phyloP scores from a whole-genome alignment of 2,888 invertebrate genomes.

The Synanthedon formicaeformis region DNA sequence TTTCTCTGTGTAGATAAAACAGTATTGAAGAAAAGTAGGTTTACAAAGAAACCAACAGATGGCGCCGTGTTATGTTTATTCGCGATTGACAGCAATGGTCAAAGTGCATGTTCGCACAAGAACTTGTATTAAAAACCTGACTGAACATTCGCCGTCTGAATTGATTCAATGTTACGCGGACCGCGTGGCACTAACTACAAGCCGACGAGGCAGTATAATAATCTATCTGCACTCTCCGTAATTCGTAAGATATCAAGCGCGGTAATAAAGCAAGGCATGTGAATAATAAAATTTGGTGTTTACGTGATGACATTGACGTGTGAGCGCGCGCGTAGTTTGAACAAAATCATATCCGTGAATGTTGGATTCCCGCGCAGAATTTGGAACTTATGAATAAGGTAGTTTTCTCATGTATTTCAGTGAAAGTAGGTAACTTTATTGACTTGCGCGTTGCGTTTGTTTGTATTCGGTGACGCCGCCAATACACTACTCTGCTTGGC shows the following conservation, averaged over 20 bases:
- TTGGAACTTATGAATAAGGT: not conserved
- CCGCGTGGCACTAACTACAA: not conserved
- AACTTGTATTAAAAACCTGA: slow-evolving; percentile 16
- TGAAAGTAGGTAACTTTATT: slow-evolving; percentile 37
- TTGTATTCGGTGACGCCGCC: slow-evolving; percentile 38
- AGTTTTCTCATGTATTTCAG: slow-evolving; percentile 16
- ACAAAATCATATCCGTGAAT: slow-evolving; percentile 3
- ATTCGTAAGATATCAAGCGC: not conserved
- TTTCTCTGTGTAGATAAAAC: not conserved
- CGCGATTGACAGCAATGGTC: slow-evolving; percentile 26
- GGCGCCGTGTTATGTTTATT: slow-evolving; percentile 14
- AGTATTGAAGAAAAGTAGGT: not conserved
- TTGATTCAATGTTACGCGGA: slow-evolving; percentile 12
- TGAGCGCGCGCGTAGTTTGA: slow-evolving; percentile 46
- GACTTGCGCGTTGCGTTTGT: slow-evolving; percentile 30
- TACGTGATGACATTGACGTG: slow-evolving; percentile 45
- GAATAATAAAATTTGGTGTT: slow-evolving; percentile 7
- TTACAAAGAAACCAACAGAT: not conserved
- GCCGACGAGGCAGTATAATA: not conserved
- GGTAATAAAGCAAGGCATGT: slow-evolving; percentile 5
- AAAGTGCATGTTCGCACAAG: slow-evolving; percentile 30
- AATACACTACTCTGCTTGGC: slow-evolving; percentile 20
- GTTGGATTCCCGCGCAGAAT: slow-evolving; percentile 6
- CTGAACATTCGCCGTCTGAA: slow-evolving; percentile 20
- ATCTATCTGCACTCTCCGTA: not conserved